Base-by-base conservation (phyloP, 2,888 invertebrate genomes). In the Ommatoiulus sabulosus region DNA sequence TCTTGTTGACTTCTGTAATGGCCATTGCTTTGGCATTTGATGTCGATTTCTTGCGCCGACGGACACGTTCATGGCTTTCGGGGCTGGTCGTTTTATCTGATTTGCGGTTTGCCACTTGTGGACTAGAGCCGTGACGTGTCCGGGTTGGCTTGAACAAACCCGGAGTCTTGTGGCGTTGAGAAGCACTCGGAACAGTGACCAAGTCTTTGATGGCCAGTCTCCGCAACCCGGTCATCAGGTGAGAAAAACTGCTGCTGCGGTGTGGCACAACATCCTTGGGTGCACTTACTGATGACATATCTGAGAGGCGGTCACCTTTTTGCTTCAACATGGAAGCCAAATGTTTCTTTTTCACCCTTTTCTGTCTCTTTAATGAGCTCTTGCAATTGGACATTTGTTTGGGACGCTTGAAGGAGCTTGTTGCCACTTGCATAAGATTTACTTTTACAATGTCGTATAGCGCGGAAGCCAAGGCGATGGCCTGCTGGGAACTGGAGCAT, bases 401-500 rank as follows among this genome's bases (percentile, higher is more conserved):
- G n/a, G 63, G 17, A 20, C 63, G 63, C 17, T 20, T 63, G 63
- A 63, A 63, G 7, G 63, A 63, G n/a, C 17, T 86, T n/a, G 44
- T 17, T 17, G n/a, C 63, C 63, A n/a, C 2, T 63, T 63, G 43
- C 17, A 35, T 17, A 43, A 87, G 63, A 72, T 88, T 88, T 84
- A n/a, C 46, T 44, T 43, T 88, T 17, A 97, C 94, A 57, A 97
- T 97, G 93, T 97, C 96, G 93, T 97, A 97, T 90, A 97, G 94
- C 90, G 97, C 97, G 86, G 97, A 97, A 17, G 97, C 97, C 91
- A 97, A 96, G 0, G 97, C 97, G 72, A 97, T 96, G 90, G 97
- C 97, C 93, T 97, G 97, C 93, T 97, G 97, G 52, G 97, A 96
- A 91, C 96, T 96, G 92, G 96, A 96, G 93, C 97, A 97, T 91